phyloP scores from a whole-genome alignment of 2,113 vertebrate genomes.

The Campylomormyrus numenius region DNA sequence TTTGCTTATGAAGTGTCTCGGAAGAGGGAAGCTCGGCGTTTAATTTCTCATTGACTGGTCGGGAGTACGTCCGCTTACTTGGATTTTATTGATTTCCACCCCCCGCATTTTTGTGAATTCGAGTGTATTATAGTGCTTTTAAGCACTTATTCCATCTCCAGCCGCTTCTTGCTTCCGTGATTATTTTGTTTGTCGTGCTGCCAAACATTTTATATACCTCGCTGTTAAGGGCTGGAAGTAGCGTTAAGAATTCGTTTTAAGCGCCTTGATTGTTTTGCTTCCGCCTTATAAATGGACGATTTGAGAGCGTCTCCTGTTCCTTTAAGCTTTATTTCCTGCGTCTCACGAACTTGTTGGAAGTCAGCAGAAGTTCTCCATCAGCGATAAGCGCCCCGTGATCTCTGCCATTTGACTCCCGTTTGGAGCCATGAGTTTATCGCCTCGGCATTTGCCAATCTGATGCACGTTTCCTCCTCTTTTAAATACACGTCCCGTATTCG shows the following conservation, averaged over 20 bases:
- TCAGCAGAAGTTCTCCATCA: neutral
- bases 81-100: neutral
- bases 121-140: neutral
- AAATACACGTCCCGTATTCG: neutral
- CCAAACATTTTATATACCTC: neutral
- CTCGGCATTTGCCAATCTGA: neutral
- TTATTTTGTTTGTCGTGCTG: neutral
- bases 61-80: neutral
- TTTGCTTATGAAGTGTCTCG: neutral
- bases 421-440: neutral
- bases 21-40: neutral
- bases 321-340: neutral
- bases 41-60: neutral
- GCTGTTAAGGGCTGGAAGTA: neutral
- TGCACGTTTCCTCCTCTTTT: neutral
- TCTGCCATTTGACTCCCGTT: neutral
- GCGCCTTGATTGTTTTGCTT: neutral
- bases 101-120: neutral
- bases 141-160: neutral
- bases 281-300: neutral
- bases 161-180: neutral
- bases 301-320: neutral
- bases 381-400: neutral
- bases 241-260: neutral
- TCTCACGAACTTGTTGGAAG: neutral